Evolutionary conservation across 2,888 invertebrate genomes (phyloP).

Genomic region (Deilephila porcellus): DNA sequence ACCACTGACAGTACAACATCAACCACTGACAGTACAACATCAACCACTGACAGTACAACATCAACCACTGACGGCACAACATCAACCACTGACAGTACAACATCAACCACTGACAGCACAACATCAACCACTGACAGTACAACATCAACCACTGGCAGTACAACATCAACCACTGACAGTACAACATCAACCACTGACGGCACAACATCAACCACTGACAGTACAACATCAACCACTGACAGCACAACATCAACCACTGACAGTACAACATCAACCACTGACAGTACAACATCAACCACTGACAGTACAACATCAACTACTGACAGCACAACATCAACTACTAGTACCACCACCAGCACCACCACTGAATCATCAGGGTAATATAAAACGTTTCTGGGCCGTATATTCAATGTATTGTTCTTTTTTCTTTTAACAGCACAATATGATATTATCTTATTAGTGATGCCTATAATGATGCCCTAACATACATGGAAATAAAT

Average conservation of each 20-base stretch:
- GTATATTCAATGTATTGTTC: too few species aligned
- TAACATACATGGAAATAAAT: too few species aligned
- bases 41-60: background rate
- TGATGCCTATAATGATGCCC: too few species aligned
- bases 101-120: background rate
- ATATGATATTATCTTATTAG: too few species aligned
- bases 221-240: slow-evolving; percentile 4
- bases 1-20: background rate
- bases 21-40: background rate
- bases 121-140: slow-evolving; percentile 1
- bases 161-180: background rate
- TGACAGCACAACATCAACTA: background rate
- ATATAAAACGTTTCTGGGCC: background rate
- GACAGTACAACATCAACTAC: slow-evolving; percentile 5
- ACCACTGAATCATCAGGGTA: background rate
- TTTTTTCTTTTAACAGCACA: too few species aligned
- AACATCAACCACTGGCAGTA: background rate
- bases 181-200: background rate
- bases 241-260: slow-evolving; percentile 6
- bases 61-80: background rate
- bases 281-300: background rate
- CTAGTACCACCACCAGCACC: background rate
- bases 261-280: slow-evolving; percentile 1
- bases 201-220: background rate
- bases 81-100: background rate